A percentile compares a stretch with the other conserved stretches of the same genome.
These are phyloP conservation scores for Calycopis cecrops DNA, from an alignment of 1,140 invertebrate genomes.

Conservation along the genomic window DNA sequence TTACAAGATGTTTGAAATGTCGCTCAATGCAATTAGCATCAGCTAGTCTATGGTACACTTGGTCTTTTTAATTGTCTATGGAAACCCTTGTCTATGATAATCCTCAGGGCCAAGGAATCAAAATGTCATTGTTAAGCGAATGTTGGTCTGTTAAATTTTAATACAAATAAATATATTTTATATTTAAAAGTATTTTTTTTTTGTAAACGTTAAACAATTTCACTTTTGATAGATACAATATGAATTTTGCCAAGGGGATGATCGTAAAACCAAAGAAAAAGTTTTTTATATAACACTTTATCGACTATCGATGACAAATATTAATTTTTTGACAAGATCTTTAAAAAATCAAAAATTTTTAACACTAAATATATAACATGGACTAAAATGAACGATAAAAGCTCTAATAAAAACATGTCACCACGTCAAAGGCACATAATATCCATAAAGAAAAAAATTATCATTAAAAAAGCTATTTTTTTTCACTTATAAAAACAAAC, in stretches of 20 bases:
- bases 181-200: no score
- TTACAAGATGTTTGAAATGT: slow-evolving; percentile 1
- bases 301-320: slow-evolving; percentile 9
- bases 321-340: slow-evolving; percentile 14
- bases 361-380: slow-evolving; percentile 20
- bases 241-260: no score
- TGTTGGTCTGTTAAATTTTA: no score
- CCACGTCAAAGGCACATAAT: slow-evolving; percentile 62
- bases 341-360: slow-evolving; percentile 15
- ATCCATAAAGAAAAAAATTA: slow-evolving; percentile 50
- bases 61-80: slow-evolving; percentile 9
- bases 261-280: no score
- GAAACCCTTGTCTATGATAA: no score
- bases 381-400: slow-evolving; percentile 38
- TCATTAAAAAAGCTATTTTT: slow-evolving; percentile 63
- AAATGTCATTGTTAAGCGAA: no score
- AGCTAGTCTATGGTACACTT: not conserved
- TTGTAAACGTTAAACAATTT: no score
- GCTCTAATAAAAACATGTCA: slow-evolving; percentile 47
- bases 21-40: not conserved
- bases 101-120: no score
- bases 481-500: slow-evolving; percentile 51
- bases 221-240: no score
- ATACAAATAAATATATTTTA: no score
- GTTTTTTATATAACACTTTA: not conserved